Base-by-base conservation (phyloP, 1,140 invertebrate species). In the Oryzaephilus surinamensis region DNA sequence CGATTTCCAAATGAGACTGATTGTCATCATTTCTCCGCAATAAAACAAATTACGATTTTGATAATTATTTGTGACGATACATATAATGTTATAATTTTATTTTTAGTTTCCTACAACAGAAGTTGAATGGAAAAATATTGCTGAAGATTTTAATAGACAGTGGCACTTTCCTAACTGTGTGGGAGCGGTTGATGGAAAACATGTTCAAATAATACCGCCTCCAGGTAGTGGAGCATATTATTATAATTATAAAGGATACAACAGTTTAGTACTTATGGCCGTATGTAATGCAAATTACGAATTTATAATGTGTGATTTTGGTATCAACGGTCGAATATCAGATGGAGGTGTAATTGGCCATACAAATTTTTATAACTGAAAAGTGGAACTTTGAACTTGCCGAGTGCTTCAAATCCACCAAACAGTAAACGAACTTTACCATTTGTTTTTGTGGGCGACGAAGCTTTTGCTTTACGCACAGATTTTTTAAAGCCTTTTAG, bases 381-480 rank as follows among this genome's bases (percentile, higher is more conserved):
- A 50, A 26, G 20, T 43, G 29, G 41, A 46, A 27, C 34, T 38
- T 36, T 60, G 15, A 31, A 42, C 20, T 33, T 61, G 19, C 55
- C 58, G 26, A 10, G 24, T 13, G 13, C 30, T 17, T 24, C 18
- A 27, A 36, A 21, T 7, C 19, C 11, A 32, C 28, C 12, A 36
- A 24, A 40, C n/a, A 43, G 16, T 35, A 11, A 43, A 10, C 31
- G 21, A 30, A 11, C 20, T 8, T 17, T 52, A 13, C 48, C 48
- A 14, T 54, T 48, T 32, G 41, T 61, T 37, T 54, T 65, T 47
- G 41, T 64, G n/a, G 60, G 54, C 8, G 62, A 66, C 50, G 58
- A 63, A 45, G 58, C 60, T 17, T 67, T 66, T 45, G 45, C 47
- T 17, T 31, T 66, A n/a, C 41, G 45, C 11, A 12, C 38, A 6